Conservation (phyloP, 2,113 vertebrate species). For the Tringa solitaria region DNA sequence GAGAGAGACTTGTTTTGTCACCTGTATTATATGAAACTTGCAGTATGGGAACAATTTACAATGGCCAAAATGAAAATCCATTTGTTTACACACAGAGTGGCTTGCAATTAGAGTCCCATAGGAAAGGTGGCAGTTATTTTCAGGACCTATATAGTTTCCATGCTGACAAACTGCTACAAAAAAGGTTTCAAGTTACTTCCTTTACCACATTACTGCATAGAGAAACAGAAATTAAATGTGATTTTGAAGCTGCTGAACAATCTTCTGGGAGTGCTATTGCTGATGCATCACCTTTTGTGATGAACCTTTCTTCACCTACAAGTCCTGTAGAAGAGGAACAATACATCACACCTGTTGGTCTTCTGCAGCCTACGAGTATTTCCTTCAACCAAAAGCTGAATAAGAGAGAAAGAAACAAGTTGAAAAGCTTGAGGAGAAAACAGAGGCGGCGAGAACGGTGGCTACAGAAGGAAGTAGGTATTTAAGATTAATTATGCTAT, state of each 20-base stretch:
- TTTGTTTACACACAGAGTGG: neutral
- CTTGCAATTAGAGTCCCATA: conserved; percentile 23
- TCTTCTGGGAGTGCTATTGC: neutral
- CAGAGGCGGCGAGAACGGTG: conserved; percentile 78
- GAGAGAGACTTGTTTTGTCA: conserved; percentile 56
- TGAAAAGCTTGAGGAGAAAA: conserved; percentile 82
- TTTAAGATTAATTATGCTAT: neutral
- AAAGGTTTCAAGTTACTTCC: conserved; percentile 49
- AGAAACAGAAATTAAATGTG: conserved; percentile 37
- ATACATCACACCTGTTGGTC: neutral
- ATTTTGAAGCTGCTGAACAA: conserved; percentile 60
- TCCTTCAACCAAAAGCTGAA: conserved; percentile 69
- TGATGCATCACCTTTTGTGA: conserved; percentile 31
- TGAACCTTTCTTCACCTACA: conserved; percentile 43
- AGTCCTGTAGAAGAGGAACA: conserved; percentile 45
- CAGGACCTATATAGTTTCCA: neutral
- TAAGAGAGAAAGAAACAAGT: conserved; percentile 81
- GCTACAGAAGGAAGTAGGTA: conserved; percentile 76
- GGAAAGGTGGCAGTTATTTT: conserved; percentile 25
- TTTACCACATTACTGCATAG: conserved; percentile 34
- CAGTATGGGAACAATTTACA: neutral
- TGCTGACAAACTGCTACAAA: conserved; percentile 45
- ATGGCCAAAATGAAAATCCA: conserved; percentile 25
- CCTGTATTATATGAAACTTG: conserved; percentile 35
- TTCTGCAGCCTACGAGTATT: neutral